These are phyloP conservation scores for Andrena bicolor DNA, from an alignment of 2,888 invertebrate species.

Conservation along the genomic window DNA sequence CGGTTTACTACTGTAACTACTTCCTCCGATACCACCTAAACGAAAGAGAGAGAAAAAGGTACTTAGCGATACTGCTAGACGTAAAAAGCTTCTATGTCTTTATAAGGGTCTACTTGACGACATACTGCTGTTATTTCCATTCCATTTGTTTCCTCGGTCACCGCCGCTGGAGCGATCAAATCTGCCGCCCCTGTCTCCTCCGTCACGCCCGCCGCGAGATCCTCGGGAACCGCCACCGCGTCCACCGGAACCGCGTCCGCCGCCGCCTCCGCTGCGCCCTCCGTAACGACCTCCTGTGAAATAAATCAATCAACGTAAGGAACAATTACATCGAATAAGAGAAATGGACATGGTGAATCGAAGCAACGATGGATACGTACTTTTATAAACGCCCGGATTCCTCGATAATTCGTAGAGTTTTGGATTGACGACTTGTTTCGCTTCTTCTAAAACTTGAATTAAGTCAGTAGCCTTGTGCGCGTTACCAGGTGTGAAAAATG, in stretches of 20 bases:
- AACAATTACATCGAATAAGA: background rate
- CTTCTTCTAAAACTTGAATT: slow-evolving; percentile 96
- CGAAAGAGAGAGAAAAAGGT: background rate
- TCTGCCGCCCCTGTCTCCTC: slow-evolving; percentile 79
- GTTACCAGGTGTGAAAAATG: slow-evolving; percentile 97
- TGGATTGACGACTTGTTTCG: slow-evolving; percentile 97
- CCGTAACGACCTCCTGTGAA: slow-evolving; percentile 80
- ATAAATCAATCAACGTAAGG: background rate
- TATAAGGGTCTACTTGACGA: slow-evolving; percentile 25
- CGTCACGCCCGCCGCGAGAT: slow-evolving; percentile 77
- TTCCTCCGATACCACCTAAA: slow-evolving; percentile 72
- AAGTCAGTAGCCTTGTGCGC: slow-evolving; percentile 96
- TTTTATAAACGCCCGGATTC: slow-evolving; percentile 81
- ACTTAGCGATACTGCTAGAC: background rate
- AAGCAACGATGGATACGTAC: slow-evolving; percentile 68
- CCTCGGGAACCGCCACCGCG: slow-evolving; percentile 76
- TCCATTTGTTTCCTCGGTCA: slow-evolving; percentile 80
- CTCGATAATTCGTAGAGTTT: slow-evolving; percentile 91
- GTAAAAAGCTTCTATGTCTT: no score
- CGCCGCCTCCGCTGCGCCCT: slow-evolving; percentile 77
- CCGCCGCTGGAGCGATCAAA: slow-evolving; percentile 77
- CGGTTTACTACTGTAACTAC: slow-evolving; percentile 76
- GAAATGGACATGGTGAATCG: background rate
- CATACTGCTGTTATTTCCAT: slow-evolving; percentile 75
- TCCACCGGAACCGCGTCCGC: slow-evolving; percentile 74